Base-by-base conservation (phyloP, 2,888 invertebrate genomes). In the Eilema depressum region DNA sequence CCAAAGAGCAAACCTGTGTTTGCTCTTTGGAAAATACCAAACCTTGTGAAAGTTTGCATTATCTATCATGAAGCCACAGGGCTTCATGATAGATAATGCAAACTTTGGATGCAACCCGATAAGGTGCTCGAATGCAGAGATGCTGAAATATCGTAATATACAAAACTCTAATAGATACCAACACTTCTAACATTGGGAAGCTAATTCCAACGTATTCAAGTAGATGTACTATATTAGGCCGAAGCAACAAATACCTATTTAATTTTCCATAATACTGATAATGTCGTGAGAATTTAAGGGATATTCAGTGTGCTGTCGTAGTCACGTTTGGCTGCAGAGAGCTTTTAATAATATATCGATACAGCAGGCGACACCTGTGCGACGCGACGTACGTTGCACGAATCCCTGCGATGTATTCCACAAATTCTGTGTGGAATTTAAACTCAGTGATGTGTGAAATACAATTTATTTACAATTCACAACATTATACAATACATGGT, bases 261-360 rank as follows among this genome's bases (percentile, higher is more conserved):
- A 20, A 53, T 53, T 53, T 53, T 5, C n/a, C n/a, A 10, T 53
- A 53, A 53, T 53, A 53, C 10, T n/a, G 53, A 53, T 53, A 53
- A 53, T 63, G 11, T 41, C 14, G 63, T 25, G 25, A 63, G 17
- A 41, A 30, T 20, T 20, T 25, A 59, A 11, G 57, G 14, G 41
- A 47, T 47, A 61, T 63, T 59, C 25, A 28, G 56, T 33, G 41
- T 41, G 33, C 25, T 41, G 30, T 30, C 37, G 60, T 68, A 69
- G 81, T 80, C 82, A 82, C 81, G 84, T 81, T 66, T 25, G 59
- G 33, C 68, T 80, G 77, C 79, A 81, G 78, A 74, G 69, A 57
- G 62, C 66, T 80, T 77, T 63, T 72, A 81, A 81, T 82, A 81
- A 79, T 81, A 80, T 80, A 80, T 71, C 60, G 59, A 77, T 69